Evolutionary conservation across 2,113 vertebrate genomes (phyloP).

Genomic region (Corythornis madagascariensis): DNA sequence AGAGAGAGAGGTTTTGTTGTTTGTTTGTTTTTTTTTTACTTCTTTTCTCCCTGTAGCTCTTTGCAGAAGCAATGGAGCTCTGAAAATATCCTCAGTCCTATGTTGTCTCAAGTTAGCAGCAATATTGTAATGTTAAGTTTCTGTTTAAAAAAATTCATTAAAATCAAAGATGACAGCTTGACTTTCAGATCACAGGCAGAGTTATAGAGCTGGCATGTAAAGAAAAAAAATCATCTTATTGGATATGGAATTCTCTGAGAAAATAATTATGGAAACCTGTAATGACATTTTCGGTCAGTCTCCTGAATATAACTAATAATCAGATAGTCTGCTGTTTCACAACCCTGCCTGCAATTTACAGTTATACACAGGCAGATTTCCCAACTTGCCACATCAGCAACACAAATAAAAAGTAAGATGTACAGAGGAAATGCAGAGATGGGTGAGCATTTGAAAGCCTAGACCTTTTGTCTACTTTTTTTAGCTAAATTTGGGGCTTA

Average conservation of each 20-base stretch:
- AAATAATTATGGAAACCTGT: constrained; percentile 17
- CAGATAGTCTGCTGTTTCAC: background rate
- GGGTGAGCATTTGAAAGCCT: background rate
- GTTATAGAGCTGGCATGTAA: background rate
- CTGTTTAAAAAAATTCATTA: background rate
- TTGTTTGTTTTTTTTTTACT: background rate
- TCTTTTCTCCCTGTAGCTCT: background rate
- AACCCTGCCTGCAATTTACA: background rate
- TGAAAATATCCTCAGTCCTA: background rate
- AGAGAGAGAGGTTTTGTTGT: no score
- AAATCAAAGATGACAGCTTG: constrained; percentile 12
- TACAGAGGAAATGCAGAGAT: background rate
- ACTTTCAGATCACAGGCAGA: constrained; percentile 22
- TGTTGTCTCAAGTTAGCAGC: background rate
- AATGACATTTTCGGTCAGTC: background rate
- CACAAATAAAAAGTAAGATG: background rate
- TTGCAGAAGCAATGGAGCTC: background rate
- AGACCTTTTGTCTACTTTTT: background rate
- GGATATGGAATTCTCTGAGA: constrained; percentile 1
- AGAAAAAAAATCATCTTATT: background rate
- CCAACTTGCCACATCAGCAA: background rate
- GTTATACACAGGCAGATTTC: background rate
- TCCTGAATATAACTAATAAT: background rate
- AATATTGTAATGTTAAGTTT: background rate
- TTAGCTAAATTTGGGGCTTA: background rate